Conservation (phyloP, 2,888 invertebrate genomes). For the Leptinotarsa juncta region DNA sequence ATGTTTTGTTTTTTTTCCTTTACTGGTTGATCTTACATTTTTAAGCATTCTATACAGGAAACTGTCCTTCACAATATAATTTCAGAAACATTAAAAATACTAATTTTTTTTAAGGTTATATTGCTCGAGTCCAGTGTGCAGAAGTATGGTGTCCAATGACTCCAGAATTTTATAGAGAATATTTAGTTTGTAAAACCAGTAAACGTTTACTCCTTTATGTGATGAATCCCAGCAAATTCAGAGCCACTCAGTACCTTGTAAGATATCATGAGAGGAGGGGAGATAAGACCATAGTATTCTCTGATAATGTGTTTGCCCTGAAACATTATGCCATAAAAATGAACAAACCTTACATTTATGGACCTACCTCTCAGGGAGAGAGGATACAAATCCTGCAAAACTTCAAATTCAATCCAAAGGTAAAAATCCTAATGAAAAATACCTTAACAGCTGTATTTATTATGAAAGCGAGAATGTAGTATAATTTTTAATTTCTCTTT, state of each 20-base stretch:
- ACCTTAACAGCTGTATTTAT: background rate
- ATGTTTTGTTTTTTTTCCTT: too few relatives aligned
- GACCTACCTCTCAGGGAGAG: slow-evolving; percentile 95
- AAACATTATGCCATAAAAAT: slow-evolving; percentile 97
- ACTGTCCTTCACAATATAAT: too few relatives aligned
- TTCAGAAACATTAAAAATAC: background rate
- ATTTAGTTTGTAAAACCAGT: slow-evolving; percentile 89
- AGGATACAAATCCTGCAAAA: slow-evolving; percentile 98
- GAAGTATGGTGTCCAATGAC: slow-evolving; percentile 99
- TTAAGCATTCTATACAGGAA: too few relatives aligned
- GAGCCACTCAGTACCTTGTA: slow-evolving; percentile 95
- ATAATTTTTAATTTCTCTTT: too few relatives aligned
- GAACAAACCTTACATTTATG: slow-evolving; percentile 98
- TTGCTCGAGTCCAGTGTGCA: slow-evolving; percentile 98
- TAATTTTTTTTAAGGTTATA: slow-evolving; percentile 62
- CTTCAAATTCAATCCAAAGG: slow-evolving; percentile 98
- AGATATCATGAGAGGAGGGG: slow-evolving; percentile 91
- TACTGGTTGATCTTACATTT: too few relatives aligned
- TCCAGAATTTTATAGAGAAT: slow-evolving; percentile 98
- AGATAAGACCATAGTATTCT: slow-evolving; percentile 99
- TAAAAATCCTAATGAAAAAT: slow-evolving; percentile 2
- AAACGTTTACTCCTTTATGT: slow-evolving; percentile 95
- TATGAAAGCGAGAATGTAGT: too few relatives aligned
- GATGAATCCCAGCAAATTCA: slow-evolving; percentile 99
- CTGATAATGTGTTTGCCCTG: slow-evolving; percentile 98